Percentiles rank a stretch among this genome's conserved stretches.
Conservation (phyloP, 2,888 invertebrate genomes). For the Thelaira solivaga region DNA sequence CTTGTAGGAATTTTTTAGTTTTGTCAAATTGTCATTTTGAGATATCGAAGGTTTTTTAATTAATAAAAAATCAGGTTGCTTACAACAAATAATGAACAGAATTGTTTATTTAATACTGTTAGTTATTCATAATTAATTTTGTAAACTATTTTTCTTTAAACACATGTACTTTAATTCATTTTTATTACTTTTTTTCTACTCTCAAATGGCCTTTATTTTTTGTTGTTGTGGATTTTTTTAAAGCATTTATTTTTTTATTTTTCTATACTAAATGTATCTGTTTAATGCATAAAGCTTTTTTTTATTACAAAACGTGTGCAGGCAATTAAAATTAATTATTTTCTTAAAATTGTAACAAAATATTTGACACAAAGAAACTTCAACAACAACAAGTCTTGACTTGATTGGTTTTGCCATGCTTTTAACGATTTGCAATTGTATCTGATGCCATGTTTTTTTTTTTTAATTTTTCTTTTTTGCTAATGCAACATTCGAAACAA, state of each 20-base stretch:
- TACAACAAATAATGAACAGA: too few species aligned
- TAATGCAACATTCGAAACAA: conserved; percentile 6
- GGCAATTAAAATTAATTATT: conserved; percentile 49
- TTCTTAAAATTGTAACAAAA: conserved; percentile 18
- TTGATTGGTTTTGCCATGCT: conserved; percentile 35
- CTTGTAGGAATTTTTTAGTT: too few species aligned
- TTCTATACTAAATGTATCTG: neutral
- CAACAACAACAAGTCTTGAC: neutral
- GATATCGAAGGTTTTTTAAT: too few species aligned
- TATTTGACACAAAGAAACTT: neutral
- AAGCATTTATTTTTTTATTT: neutral
- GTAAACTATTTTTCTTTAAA: too few species aligned
- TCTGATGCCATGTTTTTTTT: neutral
- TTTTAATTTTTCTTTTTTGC: neutral
- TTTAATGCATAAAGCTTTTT: conserved; percentile 16
- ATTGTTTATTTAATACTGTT: too few species aligned
- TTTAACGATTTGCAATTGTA: too few species aligned
- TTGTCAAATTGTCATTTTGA: too few species aligned
- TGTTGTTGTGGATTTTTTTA: too few species aligned
- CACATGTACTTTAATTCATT: too few species aligned
- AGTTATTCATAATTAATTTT: too few species aligned
- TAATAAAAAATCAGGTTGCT: too few species aligned
- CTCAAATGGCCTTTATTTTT: neutral
- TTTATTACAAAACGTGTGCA: conserved; percentile 40
- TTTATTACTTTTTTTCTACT: neutral